phyloP scores from a whole-genome alignment of 2,797 vertebrate genomes.

The Loris lydekkerianus region DNA sequence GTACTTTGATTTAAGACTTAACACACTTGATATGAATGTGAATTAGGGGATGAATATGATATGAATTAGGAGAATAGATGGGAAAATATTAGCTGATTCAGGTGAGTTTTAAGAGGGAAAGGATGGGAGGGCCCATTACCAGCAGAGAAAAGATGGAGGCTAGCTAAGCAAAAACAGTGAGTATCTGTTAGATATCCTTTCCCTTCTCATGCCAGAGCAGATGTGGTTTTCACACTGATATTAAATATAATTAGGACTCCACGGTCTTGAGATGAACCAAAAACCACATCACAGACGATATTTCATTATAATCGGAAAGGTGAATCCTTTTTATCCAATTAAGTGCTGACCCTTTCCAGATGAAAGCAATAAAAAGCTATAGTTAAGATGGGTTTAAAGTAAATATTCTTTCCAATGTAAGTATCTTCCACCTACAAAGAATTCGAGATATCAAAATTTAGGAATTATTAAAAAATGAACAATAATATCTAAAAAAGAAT shows the following conservation, averaged over 20 bases:
- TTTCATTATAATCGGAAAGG: conserved; percentile 1
- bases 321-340: conserved; percentile 27
- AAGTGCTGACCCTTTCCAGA: conserved; percentile 10
- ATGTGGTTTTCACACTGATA: background rate
- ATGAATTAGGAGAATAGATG: background rate
- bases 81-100: background rate
- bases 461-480: conserved; percentile 18
- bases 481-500: background rate
- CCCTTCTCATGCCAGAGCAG: background rate
- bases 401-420: conserved; percentile 44
- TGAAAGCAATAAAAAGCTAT: background rate
- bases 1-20: background rate
- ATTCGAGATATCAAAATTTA: background rate
- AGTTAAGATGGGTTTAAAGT: conserved; percentile 44
- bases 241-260: background rate
- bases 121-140: background rate
- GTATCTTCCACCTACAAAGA: background rate
- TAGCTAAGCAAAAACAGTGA: background rate
- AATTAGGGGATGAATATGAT: background rate
- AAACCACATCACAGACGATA: background rate
- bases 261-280: background rate
- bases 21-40: no score
- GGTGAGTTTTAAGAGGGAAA: background rate
- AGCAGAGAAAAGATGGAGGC: background rate
- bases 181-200: background rate